Conservation (phyloP, 1,140 invertebrate species). For the Melitaea cinxia region DNA sequence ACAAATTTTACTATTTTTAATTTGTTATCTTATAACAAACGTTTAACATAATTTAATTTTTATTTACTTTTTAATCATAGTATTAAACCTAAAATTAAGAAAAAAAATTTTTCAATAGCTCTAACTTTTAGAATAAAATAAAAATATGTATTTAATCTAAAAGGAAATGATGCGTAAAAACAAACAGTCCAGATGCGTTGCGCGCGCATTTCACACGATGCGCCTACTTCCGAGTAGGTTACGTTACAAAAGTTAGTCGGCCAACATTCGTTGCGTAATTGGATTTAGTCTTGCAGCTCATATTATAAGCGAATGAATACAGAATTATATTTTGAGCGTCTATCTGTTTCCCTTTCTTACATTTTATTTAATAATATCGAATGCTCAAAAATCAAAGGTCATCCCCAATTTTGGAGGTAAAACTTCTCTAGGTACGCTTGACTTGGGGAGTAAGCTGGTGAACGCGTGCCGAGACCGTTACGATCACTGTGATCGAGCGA, state of each 20-base stretch:
- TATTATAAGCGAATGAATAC: constrained; percentile 1
- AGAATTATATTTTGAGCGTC: constrained; percentile 1
- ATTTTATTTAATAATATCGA: not conserved
- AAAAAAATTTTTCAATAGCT: too few species aligned
- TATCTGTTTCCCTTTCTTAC: not conserved
- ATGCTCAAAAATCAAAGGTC: too few species aligned
- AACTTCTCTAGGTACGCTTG: too few species aligned
- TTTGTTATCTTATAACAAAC: too few species aligned
- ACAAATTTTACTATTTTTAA: too few species aligned
- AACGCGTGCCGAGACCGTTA: too few species aligned
- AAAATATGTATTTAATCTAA: constrained; percentile 5
- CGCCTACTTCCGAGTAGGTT: constrained; percentile 40
- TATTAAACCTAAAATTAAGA: too few species aligned
- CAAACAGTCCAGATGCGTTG: constrained; percentile 16
- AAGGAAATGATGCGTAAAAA: constrained; percentile 30
- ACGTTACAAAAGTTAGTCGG: constrained; percentile 41
- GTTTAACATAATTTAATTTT: too few species aligned
- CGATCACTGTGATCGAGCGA: too few species aligned
- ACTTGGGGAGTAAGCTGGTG: too few species aligned
- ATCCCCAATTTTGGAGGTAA: too few species aligned
- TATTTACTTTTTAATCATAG: too few species aligned
- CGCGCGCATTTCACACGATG: constrained; percentile 24
- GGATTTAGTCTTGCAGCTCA: not conserved
- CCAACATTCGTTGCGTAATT: constrained; percentile 40
- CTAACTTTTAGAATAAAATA: not conserved